A percentile compares a stretch with the other conserved stretches of the same genome.
These are phyloP conservation scores for Thamnophis sirtalis DNA, from an alignment of 2,113 vertebrate genomes.

Conservation along the genomic window DNA sequence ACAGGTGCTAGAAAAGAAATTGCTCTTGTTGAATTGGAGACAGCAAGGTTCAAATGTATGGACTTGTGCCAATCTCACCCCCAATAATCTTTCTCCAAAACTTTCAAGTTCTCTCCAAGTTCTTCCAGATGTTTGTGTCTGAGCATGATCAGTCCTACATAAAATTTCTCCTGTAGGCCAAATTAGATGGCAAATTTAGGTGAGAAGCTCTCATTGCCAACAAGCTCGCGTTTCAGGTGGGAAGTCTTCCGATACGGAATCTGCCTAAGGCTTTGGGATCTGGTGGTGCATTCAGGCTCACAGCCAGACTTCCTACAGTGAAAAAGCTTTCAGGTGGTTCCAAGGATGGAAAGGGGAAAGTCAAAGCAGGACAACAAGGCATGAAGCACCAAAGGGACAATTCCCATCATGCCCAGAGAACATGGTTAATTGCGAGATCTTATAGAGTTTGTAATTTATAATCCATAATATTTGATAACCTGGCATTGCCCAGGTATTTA, in stretches of 20 bases:
- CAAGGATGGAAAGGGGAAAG: neutral
- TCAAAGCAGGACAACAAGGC: neutral
- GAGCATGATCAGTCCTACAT: neutral
- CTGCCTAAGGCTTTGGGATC: neutral
- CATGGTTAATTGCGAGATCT: neutral
- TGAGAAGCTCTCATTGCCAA: neutral
- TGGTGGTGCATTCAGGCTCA: neutral
- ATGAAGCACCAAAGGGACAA: neutral
- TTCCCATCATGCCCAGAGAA: neutral
- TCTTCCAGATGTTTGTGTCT: constrained; percentile 9
- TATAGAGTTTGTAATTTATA: neutral
- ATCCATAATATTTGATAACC: neutral
- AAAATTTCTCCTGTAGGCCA: neutral
- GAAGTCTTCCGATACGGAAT: neutral
- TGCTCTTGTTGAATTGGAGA: neutral
- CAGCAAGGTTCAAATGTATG: neutral
- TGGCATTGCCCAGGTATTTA: no score
- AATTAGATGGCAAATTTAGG: neutral
- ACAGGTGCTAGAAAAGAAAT: neutral
- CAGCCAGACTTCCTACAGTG: neutral
- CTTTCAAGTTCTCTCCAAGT: neutral
- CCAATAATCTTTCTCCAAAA: neutral
- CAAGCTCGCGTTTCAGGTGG: neutral
- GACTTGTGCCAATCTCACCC: neutral
- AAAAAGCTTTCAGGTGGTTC: neutral